Percentiles rank a stretch among this genome's conserved stretches.
These are phyloP conservation scores for Rallus crepitans DNA, from an alignment of 2,797 vertebrate species.

Conservation along the genomic window DNA sequence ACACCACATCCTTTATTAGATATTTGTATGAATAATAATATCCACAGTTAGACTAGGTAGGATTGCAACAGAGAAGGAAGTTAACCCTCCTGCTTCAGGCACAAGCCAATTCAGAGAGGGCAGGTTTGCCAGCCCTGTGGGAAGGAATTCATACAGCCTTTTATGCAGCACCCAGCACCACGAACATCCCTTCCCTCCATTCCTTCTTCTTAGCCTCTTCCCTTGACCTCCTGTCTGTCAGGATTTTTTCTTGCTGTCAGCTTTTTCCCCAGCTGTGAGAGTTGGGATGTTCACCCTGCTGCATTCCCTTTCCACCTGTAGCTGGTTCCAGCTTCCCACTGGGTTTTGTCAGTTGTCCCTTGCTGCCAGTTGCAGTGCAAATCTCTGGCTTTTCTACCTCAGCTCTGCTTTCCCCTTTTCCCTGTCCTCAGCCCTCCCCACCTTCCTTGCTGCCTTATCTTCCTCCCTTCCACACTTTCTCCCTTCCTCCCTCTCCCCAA, in stretches of 20 bases:
- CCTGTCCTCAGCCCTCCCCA: not conserved
- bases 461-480: not conserved
- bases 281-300: not conserved
- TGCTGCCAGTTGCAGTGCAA: not conserved
- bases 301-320: not conserved
- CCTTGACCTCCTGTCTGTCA: not conserved
- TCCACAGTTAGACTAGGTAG: not conserved
- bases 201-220: not conserved
- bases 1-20: slow-evolving; percentile 4
- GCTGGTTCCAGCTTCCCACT: not conserved
- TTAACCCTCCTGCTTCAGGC: slow-evolving; percentile 18
- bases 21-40: slow-evolving; percentile 32
- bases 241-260: not conserved
- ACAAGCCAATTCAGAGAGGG: not conserved
- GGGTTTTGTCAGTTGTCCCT: not conserved
- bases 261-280: not conserved
- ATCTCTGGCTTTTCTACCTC: not conserved
- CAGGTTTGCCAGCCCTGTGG: not conserved
- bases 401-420: not conserved
- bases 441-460: not conserved
- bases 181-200: not conserved
- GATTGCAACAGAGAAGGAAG: slow-evolving; percentile 5
- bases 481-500: not conserved
- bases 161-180: not conserved
- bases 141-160: not conserved